phyloP scores from a whole-genome alignment of 2,888 invertebrate genomes.

The Monoplex corrugatus region DNA sequence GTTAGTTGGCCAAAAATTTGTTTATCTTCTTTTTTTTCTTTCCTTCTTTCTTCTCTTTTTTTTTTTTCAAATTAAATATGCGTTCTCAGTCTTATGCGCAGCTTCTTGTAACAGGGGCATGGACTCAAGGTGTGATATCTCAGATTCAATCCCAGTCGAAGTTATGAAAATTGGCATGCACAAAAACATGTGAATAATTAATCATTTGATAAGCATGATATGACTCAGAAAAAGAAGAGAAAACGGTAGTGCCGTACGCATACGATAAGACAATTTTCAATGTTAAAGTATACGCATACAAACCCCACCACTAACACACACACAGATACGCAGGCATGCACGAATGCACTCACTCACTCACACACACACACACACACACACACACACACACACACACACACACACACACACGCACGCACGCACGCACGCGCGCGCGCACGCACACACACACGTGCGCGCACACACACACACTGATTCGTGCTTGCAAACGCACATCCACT shows the following conservation, averaged over 20 bases:
- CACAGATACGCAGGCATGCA: slow-evolving; percentile 8
- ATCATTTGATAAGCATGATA: not conserved
- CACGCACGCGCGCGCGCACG: not conserved
- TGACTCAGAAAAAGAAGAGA: no score
- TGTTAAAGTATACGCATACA: not conserved
- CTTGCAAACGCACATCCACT: not conserved
- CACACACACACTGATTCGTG: not conserved
- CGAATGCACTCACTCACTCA: slow-evolving; percentile 11
- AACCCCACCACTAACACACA: not conserved
- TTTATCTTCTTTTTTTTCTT: not conserved
- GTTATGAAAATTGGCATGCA: no score
- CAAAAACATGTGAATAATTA: no score
- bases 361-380: slow-evolving; percentile 20
- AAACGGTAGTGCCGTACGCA: no score
- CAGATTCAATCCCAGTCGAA: no score
- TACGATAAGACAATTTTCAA: no score
- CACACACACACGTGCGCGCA: not conserved
- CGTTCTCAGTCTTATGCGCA: no score
- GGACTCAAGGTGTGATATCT: no score
- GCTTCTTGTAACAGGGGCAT: no score
- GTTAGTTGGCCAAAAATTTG: not conserved
- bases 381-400: slow-evolving; percentile 3
- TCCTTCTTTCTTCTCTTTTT: not conserved
- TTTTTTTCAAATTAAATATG: no score
- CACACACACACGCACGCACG: not conserved